These are phyloP conservation scores for Spicauda simplicius DNA, from an alignment of 2,888 invertebrate genomes.

Conservation along the genomic window DNA sequence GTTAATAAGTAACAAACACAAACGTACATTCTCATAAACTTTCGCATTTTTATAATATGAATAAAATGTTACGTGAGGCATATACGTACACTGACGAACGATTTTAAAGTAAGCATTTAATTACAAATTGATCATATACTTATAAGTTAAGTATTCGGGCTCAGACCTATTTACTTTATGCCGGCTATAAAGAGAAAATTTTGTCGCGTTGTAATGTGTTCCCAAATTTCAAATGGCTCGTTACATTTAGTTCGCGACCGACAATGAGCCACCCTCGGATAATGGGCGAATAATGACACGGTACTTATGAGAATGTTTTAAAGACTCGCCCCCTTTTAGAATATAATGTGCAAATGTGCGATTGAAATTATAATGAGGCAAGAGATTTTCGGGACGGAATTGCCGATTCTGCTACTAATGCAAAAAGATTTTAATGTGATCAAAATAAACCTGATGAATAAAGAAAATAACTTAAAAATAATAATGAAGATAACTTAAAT, in stretches of 20 bases:
- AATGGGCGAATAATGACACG: constrained; percentile 33
- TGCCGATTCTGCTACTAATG: too few species aligned
- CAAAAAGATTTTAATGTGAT: too few species aligned
- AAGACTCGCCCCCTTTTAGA: constrained; percentile 16
- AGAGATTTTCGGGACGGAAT: too few species aligned
- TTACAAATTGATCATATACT: constrained; percentile 5
- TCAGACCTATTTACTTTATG: constrained; percentile 13
- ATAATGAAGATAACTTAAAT: too few species aligned
- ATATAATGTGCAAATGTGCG: constrained; percentile 4
- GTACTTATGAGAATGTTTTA: constrained; percentile 24
- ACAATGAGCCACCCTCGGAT: constrained; percentile 24
- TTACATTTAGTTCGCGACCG: constrained; percentile 33
- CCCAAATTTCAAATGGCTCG: constrained; percentile 31
- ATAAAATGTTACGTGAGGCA: too few species aligned
- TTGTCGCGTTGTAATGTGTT: constrained; percentile 33
- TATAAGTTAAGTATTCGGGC: constrained; percentile 1
- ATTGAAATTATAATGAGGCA: too few species aligned
- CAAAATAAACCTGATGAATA: too few species aligned
- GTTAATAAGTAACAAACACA: too few species aligned
- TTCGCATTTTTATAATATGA: too few species aligned
- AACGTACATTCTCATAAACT: too few species aligned
- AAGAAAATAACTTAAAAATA: too few species aligned
- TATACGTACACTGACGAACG: too few species aligned
- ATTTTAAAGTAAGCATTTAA: not conserved
- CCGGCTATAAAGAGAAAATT: constrained; percentile 26